Base-by-base conservation (phyloP, 1,140 invertebrate genomes). In the Nephila pilipes region DNA sequence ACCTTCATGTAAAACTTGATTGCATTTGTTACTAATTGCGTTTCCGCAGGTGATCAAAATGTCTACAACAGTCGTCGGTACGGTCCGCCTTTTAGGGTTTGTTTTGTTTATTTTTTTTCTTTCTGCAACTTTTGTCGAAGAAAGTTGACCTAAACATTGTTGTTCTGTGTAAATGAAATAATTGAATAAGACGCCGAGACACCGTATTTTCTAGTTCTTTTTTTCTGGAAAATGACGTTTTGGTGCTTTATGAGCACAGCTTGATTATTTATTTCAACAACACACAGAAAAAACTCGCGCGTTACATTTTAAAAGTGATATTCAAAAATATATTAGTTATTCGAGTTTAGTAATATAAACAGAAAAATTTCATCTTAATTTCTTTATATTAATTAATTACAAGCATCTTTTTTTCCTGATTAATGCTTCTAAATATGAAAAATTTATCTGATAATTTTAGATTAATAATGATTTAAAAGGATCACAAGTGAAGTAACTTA, bases 21-120 rank as follows among this genome's bases (percentile, higher is more conserved):
- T 60, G 83, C n/a, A 69, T 88, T 88, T 88, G 85, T 69, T 69
- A 57, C 85, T 88, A 69, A 88, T 88, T 88, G 25, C 60, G 55
- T 88, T 88, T 88, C 57, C 54, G 83, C 14, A 63, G 83, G 57
- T 85, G 83, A 85, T 60, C 83, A 85, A 85, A 60, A 85, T 29
- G 54, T 75, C 54, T 85, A 85, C 54, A 32, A 25, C 55, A 58
- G n/a, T 85, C 83, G 16, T 85, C 58, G n/a, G n/a, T 60, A 60
- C 20, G 36, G 83, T 58, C 8, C 29, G 54, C 57, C 83, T 85
- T 46, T 25, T 20, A 38, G 57, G 83, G n/a, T 25, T 85, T 60
- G 57, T 29, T 81, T 81, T 46, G 32, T 46, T 81, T 38, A 81
- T 46, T 20, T 55, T 57, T 85, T 85, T 85, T 58, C 55, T 85